phyloP scores from a whole-genome alignment of 2,797 vertebrate genomes.

The Manis crassicaudata region DNA sequence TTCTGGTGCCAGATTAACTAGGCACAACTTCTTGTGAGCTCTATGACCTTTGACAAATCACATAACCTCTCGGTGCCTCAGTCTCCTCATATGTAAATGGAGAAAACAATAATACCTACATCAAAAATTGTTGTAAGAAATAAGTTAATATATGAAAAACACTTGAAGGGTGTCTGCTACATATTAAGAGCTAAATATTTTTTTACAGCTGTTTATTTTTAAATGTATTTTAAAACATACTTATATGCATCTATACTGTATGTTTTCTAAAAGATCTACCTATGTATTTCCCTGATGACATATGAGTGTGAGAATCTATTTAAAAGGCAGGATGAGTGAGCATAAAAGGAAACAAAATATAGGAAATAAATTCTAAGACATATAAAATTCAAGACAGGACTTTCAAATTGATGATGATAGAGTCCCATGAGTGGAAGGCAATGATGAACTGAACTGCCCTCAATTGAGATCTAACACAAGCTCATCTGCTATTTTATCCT shows the following conservation, averaged over 20 bases:
- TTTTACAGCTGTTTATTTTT: not conserved
- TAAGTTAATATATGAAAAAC: not conserved
- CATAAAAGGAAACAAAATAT: not conserved
- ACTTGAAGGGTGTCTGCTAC: not conserved
- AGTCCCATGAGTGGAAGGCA: not conserved
- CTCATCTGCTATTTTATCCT: not conserved
- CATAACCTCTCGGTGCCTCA: not conserved
- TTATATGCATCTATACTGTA: not conserved
- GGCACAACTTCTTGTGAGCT: not conserved
- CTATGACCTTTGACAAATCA: not conserved
- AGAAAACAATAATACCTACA: not conserved
- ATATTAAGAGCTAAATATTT: not conserved
- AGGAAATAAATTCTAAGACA: not conserved
- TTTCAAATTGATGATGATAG: not conserved
- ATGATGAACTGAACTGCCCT: not conserved
- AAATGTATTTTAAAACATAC: not conserved
- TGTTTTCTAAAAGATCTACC: not conserved
- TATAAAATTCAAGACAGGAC: not conserved
- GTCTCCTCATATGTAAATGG: not conserved
- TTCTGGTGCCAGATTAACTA: not conserved
- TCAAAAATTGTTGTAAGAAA: not conserved
- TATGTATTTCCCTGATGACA: not conserved
- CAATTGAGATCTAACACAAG: not conserved
- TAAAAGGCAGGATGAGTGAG: not conserved
- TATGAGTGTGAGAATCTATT: not conserved